Evolutionary conservation across 2,888 invertebrate genomes (phyloP), one percentile per base, ranked within the genome.

Genomic region (Rhamphomyia laevipes): DNA sequence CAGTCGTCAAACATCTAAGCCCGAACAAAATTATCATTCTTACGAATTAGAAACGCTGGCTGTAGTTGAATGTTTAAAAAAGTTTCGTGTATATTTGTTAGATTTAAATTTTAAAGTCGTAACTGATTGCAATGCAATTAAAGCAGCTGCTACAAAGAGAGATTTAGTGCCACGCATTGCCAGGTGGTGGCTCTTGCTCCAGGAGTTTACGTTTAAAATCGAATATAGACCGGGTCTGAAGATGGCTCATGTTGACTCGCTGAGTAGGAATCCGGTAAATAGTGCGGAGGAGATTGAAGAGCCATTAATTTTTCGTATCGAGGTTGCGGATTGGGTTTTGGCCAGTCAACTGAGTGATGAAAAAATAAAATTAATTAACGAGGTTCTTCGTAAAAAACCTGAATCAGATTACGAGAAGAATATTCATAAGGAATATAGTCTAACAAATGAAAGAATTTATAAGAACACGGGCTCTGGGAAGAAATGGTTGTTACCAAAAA

Each of bases 1-100:
- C 45, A 62, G 60, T 38, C 50, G 53, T 31, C 61, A 61, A 49
- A 62, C 60, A 1, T 57, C 59, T 0, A 45, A 54, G 10, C 55
- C 58, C 2, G 59, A 63, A 53, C 44, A 53, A 42, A 59, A 59
- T 45, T 63, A 60, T 45, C 45, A 49, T 17, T 61, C 61, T 41
- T 62, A 61, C 50, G 62, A 65, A 43, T 47, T 66, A 4, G 62
- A 66, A 56, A 58, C 61, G 6, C 43, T 66, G 15, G 63, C 62
- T 0, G 53, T 64, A 16, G 57, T 63, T 18, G 46, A 57, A 55
- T 56, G 61, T 7, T 43, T 63, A 10, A 58, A 62, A 27, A 61
- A 59, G 43, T 62, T 64, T 48, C 38, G 61, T 15, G 52, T 59
- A 4, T 65, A 63, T 50, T 47, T 63, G 9, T 40, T 63, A 11